Evolutionary conservation across 2,888 invertebrate genomes (phyloP), one percentile per base, ranked within the genome.

Genomic region (Taphrorychus bicolor): DNA sequence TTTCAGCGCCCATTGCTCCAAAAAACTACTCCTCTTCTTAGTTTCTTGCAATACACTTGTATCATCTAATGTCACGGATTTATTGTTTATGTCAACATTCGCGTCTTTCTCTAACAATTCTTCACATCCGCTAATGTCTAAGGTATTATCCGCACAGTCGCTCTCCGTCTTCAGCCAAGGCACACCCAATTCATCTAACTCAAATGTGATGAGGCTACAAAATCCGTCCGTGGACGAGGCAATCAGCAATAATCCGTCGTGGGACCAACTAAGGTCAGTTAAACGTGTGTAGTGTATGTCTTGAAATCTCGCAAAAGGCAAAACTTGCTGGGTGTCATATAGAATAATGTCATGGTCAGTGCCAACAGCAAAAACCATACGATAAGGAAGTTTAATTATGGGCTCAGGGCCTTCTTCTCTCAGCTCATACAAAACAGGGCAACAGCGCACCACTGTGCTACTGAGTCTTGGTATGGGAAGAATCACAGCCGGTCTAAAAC

Each of bases 221-320:
- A 92, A 97, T 1, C 96, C 96, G 83, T 97, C 96, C 0, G 93
- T 92, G 11, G 95, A 95, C 2, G 94, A 92, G 0, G 91, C 89
- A 4, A 92, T 85, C 64, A 96, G 82, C 59, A 91, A 82, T 66
- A 84, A 83, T 0, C 95, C 95, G 83, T 96, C 92, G 9, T 84
- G 82, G 0, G 95, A 93, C 95, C 96, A 97, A 0, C 93, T 83
- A n/a, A 95, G 77, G 81, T 95, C 95, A 5, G 93, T 94, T 48
- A 97, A 84, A 71, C 93, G 85, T n/a, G 94, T 93, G 76, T 95
- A 95, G 80, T 96, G 95, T 73, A 96, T 92, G 77, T 94, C 92
- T 19, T 91, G 88, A 60, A 95, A 86, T 21, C 71, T 57, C 0
- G 90, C 94, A 81, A 97, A 89, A 0, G 96, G 96, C 40, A 87